Conservation (phyloP, 2,797 vertebrate genomes). For the Acipenser transmontanus region DNA sequence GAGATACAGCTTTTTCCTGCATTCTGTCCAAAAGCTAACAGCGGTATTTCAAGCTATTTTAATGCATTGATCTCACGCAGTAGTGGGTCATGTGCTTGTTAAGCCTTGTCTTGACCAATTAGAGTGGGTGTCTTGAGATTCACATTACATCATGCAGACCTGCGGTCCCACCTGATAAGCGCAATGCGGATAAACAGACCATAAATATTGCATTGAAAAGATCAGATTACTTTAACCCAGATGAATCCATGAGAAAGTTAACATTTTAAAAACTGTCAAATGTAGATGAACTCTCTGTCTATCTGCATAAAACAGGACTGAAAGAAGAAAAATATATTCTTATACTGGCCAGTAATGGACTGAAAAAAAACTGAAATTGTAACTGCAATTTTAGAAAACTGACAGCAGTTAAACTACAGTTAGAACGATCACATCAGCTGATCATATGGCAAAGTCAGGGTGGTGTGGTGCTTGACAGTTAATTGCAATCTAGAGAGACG, state of each 20-base stretch:
- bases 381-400: too few species aligned
- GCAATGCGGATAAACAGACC: constrained; percentile 69
- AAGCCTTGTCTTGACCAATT: constrained; percentile 40
- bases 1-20: background rate
- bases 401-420: too few species aligned
- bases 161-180: constrained; percentile 47
- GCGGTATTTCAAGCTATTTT: constrained; percentile 43
- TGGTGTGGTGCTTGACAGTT: too few species aligned
- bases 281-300: too few species aligned
- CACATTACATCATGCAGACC: constrained; percentile 61
- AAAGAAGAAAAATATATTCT: too few species aligned
- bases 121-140: constrained; percentile 25
- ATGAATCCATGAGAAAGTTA: constrained; percentile 46
- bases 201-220: constrained; percentile 73
- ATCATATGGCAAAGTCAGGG: too few species aligned
- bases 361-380: too few species aligned
- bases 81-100: constrained; percentile 46
- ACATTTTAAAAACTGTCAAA: too few species aligned
- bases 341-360: too few species aligned
- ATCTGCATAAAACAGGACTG: too few species aligned
- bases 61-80: constrained; percentile 17
- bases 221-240: constrained; percentile 62
- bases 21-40: constrained; percentile 25
- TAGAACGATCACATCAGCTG: too few species aligned
- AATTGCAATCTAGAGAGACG: too few species aligned